Evolutionary conservation across 64 coral and sea anemone species (phyloP).

Genomic region (Montipora cactus): DNA sequence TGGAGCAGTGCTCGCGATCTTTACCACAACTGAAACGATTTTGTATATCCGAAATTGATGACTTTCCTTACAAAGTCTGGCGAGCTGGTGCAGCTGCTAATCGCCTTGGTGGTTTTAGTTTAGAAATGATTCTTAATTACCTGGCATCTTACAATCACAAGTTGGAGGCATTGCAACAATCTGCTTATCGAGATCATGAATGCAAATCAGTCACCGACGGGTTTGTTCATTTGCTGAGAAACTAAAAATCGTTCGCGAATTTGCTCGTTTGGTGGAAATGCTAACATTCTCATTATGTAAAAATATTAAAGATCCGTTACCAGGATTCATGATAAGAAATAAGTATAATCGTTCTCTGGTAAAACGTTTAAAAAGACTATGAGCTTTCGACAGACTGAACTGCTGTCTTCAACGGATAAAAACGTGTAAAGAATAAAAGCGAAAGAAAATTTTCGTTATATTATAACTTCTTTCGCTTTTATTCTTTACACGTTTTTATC

Average conservation of each 20-base stretch:
- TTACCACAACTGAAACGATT: conserved; percentile 39
- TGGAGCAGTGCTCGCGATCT: conserved; percentile 29
- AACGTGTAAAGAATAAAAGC: no score
- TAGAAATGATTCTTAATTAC: conserved; percentile 37
- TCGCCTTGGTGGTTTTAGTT: conserved; percentile 23
- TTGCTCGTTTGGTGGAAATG: conserved; percentile 47
- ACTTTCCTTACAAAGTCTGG: not conserved
- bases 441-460: no score
- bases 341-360: no score
- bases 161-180: conserved; percentile 34
- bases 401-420: no score
- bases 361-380: no score
- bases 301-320: no score
- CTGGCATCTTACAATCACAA: conserved; percentile 41
- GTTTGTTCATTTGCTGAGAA: conserved; percentile 37
- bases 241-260: conserved; percentile 29
- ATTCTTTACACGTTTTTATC: no score
- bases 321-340: no score
- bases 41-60: conserved; percentile 20
- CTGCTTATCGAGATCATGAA: conserved; percentile 43
- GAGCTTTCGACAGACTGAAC: no score
- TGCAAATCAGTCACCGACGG: conserved; percentile 12
- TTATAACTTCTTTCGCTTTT: no score
- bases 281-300: conserved; percentile 43
- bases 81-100: not conserved